Evolutionary conservation across 30 jellyfish, hydroid and myxozoan species (phyloP), one percentile per base, ranked within the genome.

Genomic region (Pseudorhiza aurosa): DNA sequence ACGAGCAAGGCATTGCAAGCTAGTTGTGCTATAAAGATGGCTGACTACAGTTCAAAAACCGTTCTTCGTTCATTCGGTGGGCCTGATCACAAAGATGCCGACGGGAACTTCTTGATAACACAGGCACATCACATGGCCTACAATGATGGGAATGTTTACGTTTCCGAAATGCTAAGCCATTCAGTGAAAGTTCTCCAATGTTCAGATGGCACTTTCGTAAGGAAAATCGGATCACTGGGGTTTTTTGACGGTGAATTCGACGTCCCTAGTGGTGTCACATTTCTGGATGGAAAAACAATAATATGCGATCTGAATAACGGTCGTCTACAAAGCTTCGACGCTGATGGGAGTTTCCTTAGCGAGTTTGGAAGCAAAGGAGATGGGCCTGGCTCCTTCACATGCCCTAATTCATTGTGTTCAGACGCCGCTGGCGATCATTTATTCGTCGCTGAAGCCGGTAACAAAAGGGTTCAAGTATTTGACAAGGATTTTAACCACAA

Each of bases 51-150:
- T 45, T 67, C 79, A 4, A 81, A 57, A 56, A 25, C 77, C 4
- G 85, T 64, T 2, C 56, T 58, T 15, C 57, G 93, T 49, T 24
- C 85, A 3, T 36, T 65, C 32, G 97, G 90, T 22, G 82, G 87
- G 29, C 19, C 65, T 46, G 72, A 68, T 1, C 53, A 58, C 18
- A 17, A 15, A 15, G 88, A 68, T 40, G 83, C 45, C 2, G 94
- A 77, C 2, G 93, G 84, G 0, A 81, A 59, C 6, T 87, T 59
- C 63, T 89, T 87, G 70, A 68, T 87, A 43, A 45, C 89, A 33
- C 97, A 87, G 53, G 44, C 90, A 6, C 97, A 87, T 47, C 97
- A 87, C 70, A 55, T 87, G 84, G 82, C 81, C 59, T 65, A 40
- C 70, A 75, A 46, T 65, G 64, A 78, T 0, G 97, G 85, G 15